Conservation (phyloP, 2,797 vertebrate species). For the Gallirallus australis region DNA sequence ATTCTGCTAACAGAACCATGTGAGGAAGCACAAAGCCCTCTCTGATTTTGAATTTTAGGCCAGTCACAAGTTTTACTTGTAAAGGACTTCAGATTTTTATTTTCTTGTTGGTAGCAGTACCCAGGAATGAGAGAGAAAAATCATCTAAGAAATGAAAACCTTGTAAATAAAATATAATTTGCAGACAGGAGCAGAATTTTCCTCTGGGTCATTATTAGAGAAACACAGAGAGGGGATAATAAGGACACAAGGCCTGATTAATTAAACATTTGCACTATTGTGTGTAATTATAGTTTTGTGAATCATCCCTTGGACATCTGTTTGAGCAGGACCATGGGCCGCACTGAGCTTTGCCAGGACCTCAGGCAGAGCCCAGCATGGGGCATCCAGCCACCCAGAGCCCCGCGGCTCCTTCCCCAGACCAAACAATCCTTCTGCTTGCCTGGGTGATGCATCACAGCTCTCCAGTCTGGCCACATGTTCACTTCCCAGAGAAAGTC, state of each 20-base stretch:
- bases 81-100: slow-evolving; percentile 18
- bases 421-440: neutral
- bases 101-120: slow-evolving; percentile 2
- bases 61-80: neutral
- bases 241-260: slow-evolving; percentile 80
- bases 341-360: neutral
- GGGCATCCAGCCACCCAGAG: neutral
- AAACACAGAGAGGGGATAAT: slow-evolving; percentile 77
- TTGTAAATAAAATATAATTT: slow-evolving; percentile 82
- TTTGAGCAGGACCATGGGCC: slow-evolving; percentile 33
- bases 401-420: accelerated
- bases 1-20: slow-evolving; percentile 3
- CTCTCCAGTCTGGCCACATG: neutral
- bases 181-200: slow-evolving; percentile 76
- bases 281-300: slow-evolving; percentile 72
- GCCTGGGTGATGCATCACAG: neutral
- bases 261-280: slow-evolving; percentile 80
- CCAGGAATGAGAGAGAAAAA: slow-evolving; percentile 2
- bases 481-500: neutral
- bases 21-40: slow-evolving; percentile 20
- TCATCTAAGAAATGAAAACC: slow-evolving; percentile 61
- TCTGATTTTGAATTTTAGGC: slow-evolving; percentile 25
- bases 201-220: slow-evolving; percentile 81
- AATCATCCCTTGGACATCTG: slow-evolving; percentile 73
- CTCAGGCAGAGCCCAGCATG: slow-evolving; percentile 23